Conservation (phyloP, 2,888 invertebrate genomes). For the Formica aserva region DNA sequence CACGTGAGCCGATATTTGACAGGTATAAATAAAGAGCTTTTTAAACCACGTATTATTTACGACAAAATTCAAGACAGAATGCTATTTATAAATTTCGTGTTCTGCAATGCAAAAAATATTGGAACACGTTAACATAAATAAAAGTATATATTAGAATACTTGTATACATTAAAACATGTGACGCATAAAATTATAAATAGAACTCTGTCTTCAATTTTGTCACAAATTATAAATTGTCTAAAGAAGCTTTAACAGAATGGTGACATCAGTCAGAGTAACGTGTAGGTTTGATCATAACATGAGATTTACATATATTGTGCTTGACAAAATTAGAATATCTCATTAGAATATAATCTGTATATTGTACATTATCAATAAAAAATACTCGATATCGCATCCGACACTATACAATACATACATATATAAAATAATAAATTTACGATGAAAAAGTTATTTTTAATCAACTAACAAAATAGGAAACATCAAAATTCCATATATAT, state of each 20-base stretch:
- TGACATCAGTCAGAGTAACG: constrained; percentile 80
- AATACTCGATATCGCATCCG: background rate
- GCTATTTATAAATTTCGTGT: background rate
- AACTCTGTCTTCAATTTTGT: background rate
- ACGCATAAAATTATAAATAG: constrained; percentile 1
- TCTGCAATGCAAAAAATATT: background rate
- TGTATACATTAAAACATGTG: background rate
- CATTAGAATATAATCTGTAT: background rate
- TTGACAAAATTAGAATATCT: background rate
- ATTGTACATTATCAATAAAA: constrained; percentile 36
- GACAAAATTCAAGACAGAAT: background rate
- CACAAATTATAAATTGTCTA: background rate
- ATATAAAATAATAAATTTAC: background rate
- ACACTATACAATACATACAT: background rate
- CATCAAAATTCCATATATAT: no score
- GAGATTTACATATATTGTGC: constrained; percentile 57
- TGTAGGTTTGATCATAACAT: constrained; percentile 82
- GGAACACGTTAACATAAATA: background rate
- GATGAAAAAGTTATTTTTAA: background rate
- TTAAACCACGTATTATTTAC: no score
- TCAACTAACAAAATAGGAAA: background rate
- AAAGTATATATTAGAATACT: background rate
- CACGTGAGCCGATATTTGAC: constrained; percentile 69
- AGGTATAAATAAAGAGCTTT: constrained; percentile 63
- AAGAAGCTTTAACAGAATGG: constrained; percentile 71